A percentile compares a stretch with the other conserved stretches of the same genome.
Conservation (phyloP, 2,888 invertebrate genomes). For the Aelia acuminata region DNA sequence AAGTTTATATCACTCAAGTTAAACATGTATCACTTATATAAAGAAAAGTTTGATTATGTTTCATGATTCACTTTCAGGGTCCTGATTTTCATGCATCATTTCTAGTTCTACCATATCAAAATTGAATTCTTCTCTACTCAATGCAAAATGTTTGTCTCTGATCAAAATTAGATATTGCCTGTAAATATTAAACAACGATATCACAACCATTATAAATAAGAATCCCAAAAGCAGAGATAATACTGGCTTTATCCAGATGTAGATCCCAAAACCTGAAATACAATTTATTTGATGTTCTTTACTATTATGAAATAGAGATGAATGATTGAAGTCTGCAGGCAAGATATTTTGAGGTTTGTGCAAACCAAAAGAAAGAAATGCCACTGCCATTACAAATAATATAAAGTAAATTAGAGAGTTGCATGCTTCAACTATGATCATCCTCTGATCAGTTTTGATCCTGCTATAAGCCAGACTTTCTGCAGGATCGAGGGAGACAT, state of each 20-base stretch:
- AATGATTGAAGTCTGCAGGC: not conserved
- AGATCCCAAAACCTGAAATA: not conserved
- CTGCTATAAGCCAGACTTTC: not conserved
- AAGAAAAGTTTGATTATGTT: not conserved
- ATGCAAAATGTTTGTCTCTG: not conserved
- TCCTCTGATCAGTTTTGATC: not conserved
- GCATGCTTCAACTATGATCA: not conserved
- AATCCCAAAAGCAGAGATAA: not conserved
- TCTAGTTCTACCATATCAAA: not conserved
- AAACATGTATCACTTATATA: not conserved
- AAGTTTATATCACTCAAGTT: not conserved
- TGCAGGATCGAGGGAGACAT: not conserved
- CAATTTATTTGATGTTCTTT: not conserved
- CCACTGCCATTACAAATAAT: not conserved
- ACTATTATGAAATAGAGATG: too few species aligned
- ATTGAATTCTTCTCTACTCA: not conserved
- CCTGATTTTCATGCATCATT: not conserved
- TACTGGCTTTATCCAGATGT: not conserved
- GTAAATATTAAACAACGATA: not conserved
- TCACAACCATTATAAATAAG: not conserved
- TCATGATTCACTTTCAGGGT: not conserved
- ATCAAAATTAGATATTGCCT: not conserved
- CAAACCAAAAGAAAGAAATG: not conserved
- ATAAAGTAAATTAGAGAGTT: not conserved
- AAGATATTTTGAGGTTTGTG: not conserved